phyloP scores from a whole-genome alignment of 2,113 vertebrate genomes.

The Hyaena hyaena region DNA sequence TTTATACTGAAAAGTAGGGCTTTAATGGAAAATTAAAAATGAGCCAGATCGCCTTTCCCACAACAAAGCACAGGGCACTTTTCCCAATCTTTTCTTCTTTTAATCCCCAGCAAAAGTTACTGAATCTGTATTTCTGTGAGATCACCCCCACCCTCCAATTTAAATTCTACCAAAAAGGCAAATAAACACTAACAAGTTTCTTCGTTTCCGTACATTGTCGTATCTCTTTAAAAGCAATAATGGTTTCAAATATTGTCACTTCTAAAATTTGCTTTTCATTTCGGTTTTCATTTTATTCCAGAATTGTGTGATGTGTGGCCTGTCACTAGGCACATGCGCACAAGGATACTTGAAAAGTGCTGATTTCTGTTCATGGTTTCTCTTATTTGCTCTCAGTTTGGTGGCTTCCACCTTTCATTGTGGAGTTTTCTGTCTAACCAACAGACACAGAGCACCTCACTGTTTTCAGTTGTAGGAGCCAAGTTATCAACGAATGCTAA shows the following conservation, averaged over 20 bases:
- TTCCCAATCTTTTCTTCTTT: conserved; percentile 63
- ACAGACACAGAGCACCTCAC: neutral
- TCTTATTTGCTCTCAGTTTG: neutral
- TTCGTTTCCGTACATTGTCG: conserved; percentile 23
- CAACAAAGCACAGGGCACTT: conserved; percentile 66
- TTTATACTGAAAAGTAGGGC: conserved; percentile 76
- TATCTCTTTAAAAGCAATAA: neutral
- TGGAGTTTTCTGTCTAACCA: neutral
- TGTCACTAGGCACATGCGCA: neutral
- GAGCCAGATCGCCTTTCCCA: conserved; percentile 66
- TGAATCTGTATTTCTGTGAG: conserved; percentile 62
- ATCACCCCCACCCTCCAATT: conserved; percentile 51
- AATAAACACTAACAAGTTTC: neutral
- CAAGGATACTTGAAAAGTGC: neutral
- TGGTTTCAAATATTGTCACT: conserved; percentile 40
- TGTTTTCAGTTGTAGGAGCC: neutral
- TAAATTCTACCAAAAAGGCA: conserved; percentile 56
- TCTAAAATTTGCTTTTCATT: conserved; percentile 45
- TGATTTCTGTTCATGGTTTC: conserved; percentile 32
- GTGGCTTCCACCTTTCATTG: conserved; percentile 1
- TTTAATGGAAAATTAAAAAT: conserved; percentile 77
- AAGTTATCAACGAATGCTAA: neutral
- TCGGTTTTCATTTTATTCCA: conserved; percentile 41
- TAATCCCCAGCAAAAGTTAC: conserved; percentile 58
- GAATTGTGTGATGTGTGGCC: neutral